Evolutionary conservation across 2,113 vertebrate genomes (phyloP).

Genomic region (Cyphomyrus plagiostoma): DNA sequence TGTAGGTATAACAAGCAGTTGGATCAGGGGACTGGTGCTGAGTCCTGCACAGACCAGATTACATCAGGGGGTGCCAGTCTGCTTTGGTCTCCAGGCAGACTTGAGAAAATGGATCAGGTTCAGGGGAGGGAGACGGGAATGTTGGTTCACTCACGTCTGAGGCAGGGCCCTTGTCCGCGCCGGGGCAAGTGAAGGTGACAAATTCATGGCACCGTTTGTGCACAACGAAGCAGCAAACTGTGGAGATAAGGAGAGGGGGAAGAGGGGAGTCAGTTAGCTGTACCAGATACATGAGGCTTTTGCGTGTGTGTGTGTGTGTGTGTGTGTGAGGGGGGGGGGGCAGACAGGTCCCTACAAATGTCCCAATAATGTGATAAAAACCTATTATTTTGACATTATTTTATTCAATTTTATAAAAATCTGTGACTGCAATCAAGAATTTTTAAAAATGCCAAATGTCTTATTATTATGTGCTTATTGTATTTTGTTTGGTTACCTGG

Average conservation of each 20-base stretch:
- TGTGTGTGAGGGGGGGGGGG: no score
- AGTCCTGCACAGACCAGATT: not conserved
- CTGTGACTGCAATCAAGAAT: no score
- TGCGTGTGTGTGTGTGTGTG: not conserved
- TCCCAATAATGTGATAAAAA: no score
- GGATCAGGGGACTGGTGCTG: not conserved
- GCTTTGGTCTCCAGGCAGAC: not conserved
- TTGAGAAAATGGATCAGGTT: not conserved
- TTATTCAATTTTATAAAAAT: no score
- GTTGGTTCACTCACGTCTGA: not conserved
- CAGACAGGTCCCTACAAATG: no score
- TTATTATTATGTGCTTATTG: no score
- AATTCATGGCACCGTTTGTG: conserved; percentile 25
- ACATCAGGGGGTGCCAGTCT: not conserved
- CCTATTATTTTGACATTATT: no score
- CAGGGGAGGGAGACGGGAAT: not conserved
- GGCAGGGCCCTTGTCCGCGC: conserved; percentile 8
- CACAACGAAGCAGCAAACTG: conserved; percentile 24
- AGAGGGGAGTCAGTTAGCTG: conserved; percentile 15
- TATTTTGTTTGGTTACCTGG: no score
- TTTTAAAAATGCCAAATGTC: no score
- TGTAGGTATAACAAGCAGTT: not conserved
- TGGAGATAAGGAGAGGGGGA: conserved; percentile 32
- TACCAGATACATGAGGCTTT: not conserved
- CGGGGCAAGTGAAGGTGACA: conserved; percentile 24